A percentile compares a stretch with the other conserved stretches of the same genome.
Conservation (phyloP, 64 coral and sea anemone species). For the Anthopleura sola region DNA sequence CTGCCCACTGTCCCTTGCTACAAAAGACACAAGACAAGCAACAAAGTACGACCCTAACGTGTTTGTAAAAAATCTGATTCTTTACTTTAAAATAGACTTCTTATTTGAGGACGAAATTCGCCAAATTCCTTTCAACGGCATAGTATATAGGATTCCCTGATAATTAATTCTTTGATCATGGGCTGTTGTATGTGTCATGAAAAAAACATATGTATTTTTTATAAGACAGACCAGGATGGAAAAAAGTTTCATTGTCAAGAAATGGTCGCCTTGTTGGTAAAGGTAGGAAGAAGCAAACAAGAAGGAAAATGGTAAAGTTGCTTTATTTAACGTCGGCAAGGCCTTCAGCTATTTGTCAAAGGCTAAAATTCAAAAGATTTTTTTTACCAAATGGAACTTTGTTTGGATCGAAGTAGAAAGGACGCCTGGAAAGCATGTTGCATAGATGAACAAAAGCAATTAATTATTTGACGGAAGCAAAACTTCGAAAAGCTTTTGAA, state of each 20-base stretch:
- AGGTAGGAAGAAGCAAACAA: neutral
- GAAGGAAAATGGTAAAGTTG: neutral
- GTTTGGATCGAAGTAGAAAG: neutral
- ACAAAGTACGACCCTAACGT: no score
- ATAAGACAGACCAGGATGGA: no score
- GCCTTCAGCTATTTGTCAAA: neutral
- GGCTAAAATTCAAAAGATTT: neutral
- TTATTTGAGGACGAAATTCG: no score
- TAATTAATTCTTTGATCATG: no score
- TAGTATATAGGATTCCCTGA: no score
- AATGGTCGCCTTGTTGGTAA: neutral
- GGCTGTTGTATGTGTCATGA: no score
- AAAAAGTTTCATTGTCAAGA: neutral
- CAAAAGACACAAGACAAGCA: no score
- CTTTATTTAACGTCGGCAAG: slow-evolving; percentile 8
- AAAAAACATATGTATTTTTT: neutral
- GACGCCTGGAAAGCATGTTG: neutral
- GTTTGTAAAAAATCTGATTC: no score
- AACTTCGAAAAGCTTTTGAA: slow-evolving; percentile 3
- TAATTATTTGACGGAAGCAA: slow-evolving; percentile 3
- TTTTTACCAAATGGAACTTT: neutral
- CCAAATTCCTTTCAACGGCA: no score
- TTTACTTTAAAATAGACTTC: no score
- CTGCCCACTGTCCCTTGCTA: no score
- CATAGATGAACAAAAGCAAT: neutral